Base-by-base conservation (phyloP, 2,888 invertebrate genomes). In the Folsomia manolachei region DNA sequence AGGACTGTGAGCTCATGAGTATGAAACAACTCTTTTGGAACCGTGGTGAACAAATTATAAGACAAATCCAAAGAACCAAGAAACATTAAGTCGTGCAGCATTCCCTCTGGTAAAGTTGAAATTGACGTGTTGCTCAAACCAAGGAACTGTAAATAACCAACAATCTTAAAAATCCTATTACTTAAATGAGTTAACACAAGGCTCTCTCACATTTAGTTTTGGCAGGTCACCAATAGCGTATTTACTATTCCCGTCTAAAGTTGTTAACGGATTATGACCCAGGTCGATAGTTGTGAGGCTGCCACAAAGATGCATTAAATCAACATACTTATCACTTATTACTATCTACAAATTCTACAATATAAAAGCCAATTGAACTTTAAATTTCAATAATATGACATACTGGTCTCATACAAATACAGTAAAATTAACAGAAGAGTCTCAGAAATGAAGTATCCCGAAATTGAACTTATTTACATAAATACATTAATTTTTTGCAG, bases 201-300 rank as follows among this genome's bases (percentile, higher is more conserved):
- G n/a, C n/a, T n/a, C n/a, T n/a, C n/a, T n/a, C n/a, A 91, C 91
- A 87, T 90, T 89, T 61, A 93, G 83, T 79, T 86, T 84, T 0
- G 86, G 83, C 64, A 93, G 83, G 72, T 88, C 88, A 0, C 88
- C 87, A 23, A 94, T 87, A 0, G 75, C 87, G 81, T 0, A 14
- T 14, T 14, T 39, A 14, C 39, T 39, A 39, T 39, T 39, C 39
- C 39, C 85, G 81, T 91, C 90, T 4, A 93, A 87, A 0, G 87
- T 85, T 18, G 85, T 85, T 18, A 95, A 85, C 0, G 90, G 91
- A 83, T 95, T 95, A n/a, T 88, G 4, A 39, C 39, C 39, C 39
- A 39, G 14, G 14, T 39, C 39, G 14, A 39, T 39, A 39, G 39
- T 39, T 39, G 39, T 39, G 14, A 39, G 39, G 39, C 39, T 39